phyloP scores from a whole-genome alignment of 2,888 invertebrate species.

The Tryphoninae sp. region DNA sequence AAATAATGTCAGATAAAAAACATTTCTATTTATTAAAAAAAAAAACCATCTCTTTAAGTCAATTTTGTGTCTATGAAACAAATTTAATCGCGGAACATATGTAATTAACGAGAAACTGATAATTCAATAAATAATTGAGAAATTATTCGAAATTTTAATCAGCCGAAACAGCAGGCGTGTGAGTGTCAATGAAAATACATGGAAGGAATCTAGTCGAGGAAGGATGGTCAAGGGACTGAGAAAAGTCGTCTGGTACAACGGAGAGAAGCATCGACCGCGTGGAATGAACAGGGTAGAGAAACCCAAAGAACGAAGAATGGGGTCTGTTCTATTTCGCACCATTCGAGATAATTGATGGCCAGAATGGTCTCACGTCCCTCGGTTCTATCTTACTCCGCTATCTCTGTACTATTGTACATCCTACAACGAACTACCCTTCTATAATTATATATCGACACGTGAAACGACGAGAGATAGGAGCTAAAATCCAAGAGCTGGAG shows the following conservation, averaged over 20 bases:
- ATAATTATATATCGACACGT: slow-evolving; percentile 49
- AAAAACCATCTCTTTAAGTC: not conserved
- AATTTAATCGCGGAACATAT: not conserved
- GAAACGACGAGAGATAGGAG: slow-evolving; percentile 17
- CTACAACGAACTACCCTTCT: not conserved
- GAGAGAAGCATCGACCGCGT: slow-evolving; percentile 2
- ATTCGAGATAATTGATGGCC: slow-evolving; percentile 77
- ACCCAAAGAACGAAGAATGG: slow-evolving; percentile 71
- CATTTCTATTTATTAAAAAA: not conserved
- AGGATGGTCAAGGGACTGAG: slow-evolving; percentile 9
- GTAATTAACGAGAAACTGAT: not conserved
- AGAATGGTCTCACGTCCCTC: slow-evolving; percentile 69
- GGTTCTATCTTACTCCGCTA: slow-evolving; percentile 46
- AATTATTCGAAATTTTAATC: not conserved
- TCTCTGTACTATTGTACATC: slow-evolving; percentile 36
- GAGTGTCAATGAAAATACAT: not conserved
- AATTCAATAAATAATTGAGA: not conserved
- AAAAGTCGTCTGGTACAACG: slow-evolving; percentile 18
- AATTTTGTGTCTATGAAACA: not conserved
- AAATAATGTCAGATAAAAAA: not conserved
- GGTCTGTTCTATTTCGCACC: slow-evolving; percentile 74
- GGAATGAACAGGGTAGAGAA: slow-evolving; percentile 53
- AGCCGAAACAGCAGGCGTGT: not conserved
- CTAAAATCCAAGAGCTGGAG: slow-evolving; percentile 38
- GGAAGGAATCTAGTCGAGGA: not conserved